Percentiles rank a stretch among this genome's conserved stretches.
These are phyloP conservation scores for Psilopsiagon aurifrons DNA, from an alignment of 2,113 vertebrate species.

Conservation along the genomic window DNA sequence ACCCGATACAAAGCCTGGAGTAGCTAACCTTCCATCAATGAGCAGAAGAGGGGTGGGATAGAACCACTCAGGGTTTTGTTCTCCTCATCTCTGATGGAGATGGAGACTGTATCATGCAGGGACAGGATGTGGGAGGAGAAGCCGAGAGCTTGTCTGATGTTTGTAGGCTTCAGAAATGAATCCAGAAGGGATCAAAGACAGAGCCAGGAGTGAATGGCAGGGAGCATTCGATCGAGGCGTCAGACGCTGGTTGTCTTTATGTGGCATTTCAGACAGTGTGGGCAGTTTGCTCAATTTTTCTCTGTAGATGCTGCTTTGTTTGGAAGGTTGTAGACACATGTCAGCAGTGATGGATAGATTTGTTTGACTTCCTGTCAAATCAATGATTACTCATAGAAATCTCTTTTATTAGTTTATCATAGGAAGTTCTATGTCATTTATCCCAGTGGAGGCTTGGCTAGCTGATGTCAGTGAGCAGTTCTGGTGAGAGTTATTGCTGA, in stretches of 20 bases:
- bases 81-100: not conserved
- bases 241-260: not conserved
- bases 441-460: slow-evolving; percentile 42
- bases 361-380: slow-evolving; percentile 73
- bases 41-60: not conserved
- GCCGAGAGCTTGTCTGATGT: not conserved
- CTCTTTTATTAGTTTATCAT: slow-evolving; percentile 74
- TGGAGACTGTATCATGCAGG: not conserved
- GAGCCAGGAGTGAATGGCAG: slow-evolving; percentile 1
- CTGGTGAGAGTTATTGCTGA: not conserved
- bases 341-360: slow-evolving; percentile 71
- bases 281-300: slow-evolving; percentile 44
- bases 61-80: not conserved
- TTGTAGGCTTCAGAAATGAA: not conserved
- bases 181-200: not conserved
- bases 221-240: not conserved
- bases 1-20: not conserved
- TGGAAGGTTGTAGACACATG: slow-evolving; percentile 67
- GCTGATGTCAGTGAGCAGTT: not conserved
- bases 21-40: not conserved
- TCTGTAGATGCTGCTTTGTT: slow-evolving; percentile 35
- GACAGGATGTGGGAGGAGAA: slow-evolving; percentile 33
- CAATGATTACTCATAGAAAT: slow-evolving; percentile 72
- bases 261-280: slow-evolving; percentile 36
- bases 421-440: slow-evolving; percentile 66